These are phyloP conservation scores for Alethe castanea DNA, from an alignment of 2,113 vertebrate species.

Conservation along the genomic window DNA sequence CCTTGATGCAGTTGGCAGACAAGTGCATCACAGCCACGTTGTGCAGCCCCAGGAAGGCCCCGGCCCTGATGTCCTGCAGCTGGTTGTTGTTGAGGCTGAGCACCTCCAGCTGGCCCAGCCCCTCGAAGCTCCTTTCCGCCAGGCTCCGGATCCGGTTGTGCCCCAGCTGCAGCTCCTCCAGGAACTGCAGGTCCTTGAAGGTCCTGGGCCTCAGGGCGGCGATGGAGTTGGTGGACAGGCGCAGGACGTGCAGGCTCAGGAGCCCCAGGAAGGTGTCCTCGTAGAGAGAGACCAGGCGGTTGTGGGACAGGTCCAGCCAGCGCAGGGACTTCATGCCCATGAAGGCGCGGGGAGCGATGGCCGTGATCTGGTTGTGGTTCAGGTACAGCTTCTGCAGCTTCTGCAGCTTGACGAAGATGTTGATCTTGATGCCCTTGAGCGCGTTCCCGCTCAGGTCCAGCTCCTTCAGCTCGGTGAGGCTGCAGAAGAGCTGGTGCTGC, in stretches of 20 bases:
- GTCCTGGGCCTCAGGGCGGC: slow-evolving; percentile 78
- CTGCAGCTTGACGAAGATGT: slow-evolving; percentile 85
- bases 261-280: slow-evolving; percentile 91
- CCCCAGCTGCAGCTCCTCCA: slow-evolving; percentile 89
- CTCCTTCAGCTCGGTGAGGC: slow-evolving; percentile 88
- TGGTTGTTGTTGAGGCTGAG: slow-evolving; percentile 89
- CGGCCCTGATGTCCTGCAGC: slow-evolving; percentile 81
- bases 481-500: slow-evolving; percentile 88
- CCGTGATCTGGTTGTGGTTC: slow-evolving; percentile 85
- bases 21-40: slow-evolving; percentile 90
- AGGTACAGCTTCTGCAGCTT: slow-evolving; percentile 94
- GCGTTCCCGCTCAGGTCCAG: slow-evolving; percentile 88
- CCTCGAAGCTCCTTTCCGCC: slow-evolving; percentile 84
- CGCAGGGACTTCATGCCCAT: slow-evolving; percentile 88
- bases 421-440: slow-evolving; percentile 86
- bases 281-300: slow-evolving; percentile 79
- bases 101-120: slow-evolving; percentile 87
- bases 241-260: slow-evolving; percentile 86
- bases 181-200: slow-evolving; percentile 89
- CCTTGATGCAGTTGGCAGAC: slow-evolving; percentile 85
- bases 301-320: slow-evolving; percentile 94
- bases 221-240: slow-evolving; percentile 89
- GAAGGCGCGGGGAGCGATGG: slow-evolving; percentile 87
- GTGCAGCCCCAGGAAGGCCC: slow-evolving; percentile 83
- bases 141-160: slow-evolving; percentile 85